Evolutionary conservation across 2,113 vertebrate species (phyloP).

Genomic region (Meriones unguiculatus): DNA sequence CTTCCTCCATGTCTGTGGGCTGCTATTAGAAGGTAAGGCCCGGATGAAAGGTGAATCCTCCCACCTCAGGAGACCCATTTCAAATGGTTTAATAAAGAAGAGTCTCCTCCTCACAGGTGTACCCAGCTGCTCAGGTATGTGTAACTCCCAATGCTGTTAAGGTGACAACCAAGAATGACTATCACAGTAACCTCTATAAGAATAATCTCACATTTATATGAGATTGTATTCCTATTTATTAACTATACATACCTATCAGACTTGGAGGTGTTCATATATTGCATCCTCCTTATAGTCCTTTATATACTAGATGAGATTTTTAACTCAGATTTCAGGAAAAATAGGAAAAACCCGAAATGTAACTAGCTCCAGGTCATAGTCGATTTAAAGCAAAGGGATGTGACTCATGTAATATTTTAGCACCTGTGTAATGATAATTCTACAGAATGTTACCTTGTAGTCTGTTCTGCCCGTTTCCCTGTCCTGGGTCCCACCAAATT

Average conservation of each 20-base stretch:
- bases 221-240: neutral
- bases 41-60: neutral
- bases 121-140: neutral
- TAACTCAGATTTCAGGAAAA: slow-evolving; percentile 1
- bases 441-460: neutral
- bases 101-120: neutral
- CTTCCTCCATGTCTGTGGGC: neutral
- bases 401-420: neutral
- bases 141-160: neutral
- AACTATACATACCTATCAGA: neutral
- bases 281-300: neutral
- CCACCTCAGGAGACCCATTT: neutral
- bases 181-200: neutral
- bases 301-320: slow-evolving; percentile 1
- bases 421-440: neutral
- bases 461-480: slow-evolving; percentile 2
- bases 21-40: neutral
- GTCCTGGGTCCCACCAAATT: neutral
- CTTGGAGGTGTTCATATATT: neutral
- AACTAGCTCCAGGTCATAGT: neutral
- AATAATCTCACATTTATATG: slow-evolving; percentile 22
- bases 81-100: neutral
- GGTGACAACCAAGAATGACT: neutral
- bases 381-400: neutral
- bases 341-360: neutral